phyloP scores from a whole-genome alignment of 2,888 invertebrate genomes.

The Spodoptera littoralis region DNA sequence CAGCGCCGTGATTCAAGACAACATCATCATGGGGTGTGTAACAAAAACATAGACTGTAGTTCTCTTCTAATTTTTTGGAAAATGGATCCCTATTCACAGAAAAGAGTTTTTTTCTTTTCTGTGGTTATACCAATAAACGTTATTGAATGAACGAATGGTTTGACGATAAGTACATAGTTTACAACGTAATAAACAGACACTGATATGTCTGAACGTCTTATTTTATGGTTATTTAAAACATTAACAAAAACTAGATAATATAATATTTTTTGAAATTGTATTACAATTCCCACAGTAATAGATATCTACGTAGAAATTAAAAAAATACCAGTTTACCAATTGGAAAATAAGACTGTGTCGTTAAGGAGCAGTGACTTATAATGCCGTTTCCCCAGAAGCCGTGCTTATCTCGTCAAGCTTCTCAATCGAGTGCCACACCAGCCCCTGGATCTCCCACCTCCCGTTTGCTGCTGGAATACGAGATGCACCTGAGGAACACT shows the following conservation, averaged over 20 bases:
- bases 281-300: too few species aligned
- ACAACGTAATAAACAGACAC: too few species aligned
- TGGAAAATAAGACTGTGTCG: too few species aligned
- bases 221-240: too few species aligned
- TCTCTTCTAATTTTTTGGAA: not conserved
- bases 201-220: too few species aligned
- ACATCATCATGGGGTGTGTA: slow-evolving; percentile 90
- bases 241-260: too few species aligned
- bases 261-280: too few species aligned
- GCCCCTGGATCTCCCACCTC: slow-evolving; percentile 95
- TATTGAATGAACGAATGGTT: not conserved
- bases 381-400: slow-evolving; percentile 74
- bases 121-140: not conserved
- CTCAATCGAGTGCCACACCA: slow-evolving; percentile 91
- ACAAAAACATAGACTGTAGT: not conserved
- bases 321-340: too few species aligned
- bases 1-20: slow-evolving; percentile 90
- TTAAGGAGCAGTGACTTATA: not conserved
- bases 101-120: too few species aligned
- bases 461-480: slow-evolving; percentile 95
- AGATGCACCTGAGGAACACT: slow-evolving; percentile 97
- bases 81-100: too few species aligned
- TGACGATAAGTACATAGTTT: too few species aligned
- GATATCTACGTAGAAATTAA: too few species aligned
- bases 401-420: slow-evolving; percentile 84